phyloP scores from a whole-genome alignment of 1,140 invertebrate species.

The Drosophila erecta region DNA sequence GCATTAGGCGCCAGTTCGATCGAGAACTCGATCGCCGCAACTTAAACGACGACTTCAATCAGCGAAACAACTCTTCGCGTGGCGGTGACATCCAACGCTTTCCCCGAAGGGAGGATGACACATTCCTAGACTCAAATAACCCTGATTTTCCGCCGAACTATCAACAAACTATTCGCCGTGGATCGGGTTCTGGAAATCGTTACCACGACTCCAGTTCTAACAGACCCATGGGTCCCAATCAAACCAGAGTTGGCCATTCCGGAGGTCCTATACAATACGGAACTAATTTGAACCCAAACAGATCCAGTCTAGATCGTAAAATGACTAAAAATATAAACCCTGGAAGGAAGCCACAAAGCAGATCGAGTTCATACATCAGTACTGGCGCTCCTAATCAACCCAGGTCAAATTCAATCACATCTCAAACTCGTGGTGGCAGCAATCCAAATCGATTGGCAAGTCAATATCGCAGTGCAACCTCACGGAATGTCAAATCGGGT shows the following conservation, averaged over 20 bases:
- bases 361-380: neutral
- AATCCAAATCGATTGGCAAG: too few species aligned
- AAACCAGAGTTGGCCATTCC: neutral
- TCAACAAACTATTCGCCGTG: neutral
- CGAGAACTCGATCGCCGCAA: slow-evolving; percentile 6
- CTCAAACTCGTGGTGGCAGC: too few species aligned
- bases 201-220: neutral
- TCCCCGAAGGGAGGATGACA: neutral
- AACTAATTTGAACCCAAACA: neutral
- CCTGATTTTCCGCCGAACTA: slow-evolving; percentile 4
- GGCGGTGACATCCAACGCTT: neutral
- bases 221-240: neutral
- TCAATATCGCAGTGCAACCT: too few species aligned
- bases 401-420: neutral
- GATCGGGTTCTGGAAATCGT: slow-evolving; percentile 4
- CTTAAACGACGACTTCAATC: slow-evolving; percentile 20
- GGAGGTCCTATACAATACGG: neutral
- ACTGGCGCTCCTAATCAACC: neutral
- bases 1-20: slow-evolving; percentile 9
- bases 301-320: neutral
- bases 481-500: neutral
- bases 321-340: neutral
- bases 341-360: neutral
- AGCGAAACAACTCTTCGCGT: neutral
- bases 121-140: slow-evolving; percentile 3